These are phyloP conservation scores for Microcebus griseorufus DNA, from an alignment of 2,113 vertebrate species.

Conservation along the genomic window DNA sequence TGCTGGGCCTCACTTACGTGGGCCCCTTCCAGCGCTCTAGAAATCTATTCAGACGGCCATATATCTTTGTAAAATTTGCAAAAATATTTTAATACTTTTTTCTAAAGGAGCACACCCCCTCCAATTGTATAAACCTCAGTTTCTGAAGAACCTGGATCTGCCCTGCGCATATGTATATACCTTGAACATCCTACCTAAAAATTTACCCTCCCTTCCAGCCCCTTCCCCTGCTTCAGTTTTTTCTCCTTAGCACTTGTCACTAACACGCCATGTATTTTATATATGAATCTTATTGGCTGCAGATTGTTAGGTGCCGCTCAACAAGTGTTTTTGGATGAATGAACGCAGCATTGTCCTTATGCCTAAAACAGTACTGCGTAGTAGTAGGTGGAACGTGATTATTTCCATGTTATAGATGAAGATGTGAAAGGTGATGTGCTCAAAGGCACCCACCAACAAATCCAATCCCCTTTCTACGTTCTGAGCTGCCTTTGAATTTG, in stretches of 20 bases:
- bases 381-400: background rate
- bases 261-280: background rate
- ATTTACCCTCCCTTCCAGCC: background rate
- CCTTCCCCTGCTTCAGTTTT: background rate
- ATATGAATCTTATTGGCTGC: background rate
- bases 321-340: background rate
- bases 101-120: background rate
- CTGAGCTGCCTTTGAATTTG: slow-evolving; percentile 18
- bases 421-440: background rate
- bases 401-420: background rate
- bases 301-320: rapidly evolving
- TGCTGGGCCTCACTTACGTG: background rate
- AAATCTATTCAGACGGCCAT: background rate
- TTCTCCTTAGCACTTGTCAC: background rate
- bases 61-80: background rate
- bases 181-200: background rate
- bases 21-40: background rate
- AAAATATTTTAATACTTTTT: background rate
- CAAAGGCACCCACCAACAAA: background rate
- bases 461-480: background rate
- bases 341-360: background rate
- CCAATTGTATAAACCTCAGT: background rate
- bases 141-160: background rate
- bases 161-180: background rate
- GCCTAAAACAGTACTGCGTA: background rate